Base-by-base conservation (phyloP, 2,888 invertebrate species). In the Cepaea hortensis region DNA sequence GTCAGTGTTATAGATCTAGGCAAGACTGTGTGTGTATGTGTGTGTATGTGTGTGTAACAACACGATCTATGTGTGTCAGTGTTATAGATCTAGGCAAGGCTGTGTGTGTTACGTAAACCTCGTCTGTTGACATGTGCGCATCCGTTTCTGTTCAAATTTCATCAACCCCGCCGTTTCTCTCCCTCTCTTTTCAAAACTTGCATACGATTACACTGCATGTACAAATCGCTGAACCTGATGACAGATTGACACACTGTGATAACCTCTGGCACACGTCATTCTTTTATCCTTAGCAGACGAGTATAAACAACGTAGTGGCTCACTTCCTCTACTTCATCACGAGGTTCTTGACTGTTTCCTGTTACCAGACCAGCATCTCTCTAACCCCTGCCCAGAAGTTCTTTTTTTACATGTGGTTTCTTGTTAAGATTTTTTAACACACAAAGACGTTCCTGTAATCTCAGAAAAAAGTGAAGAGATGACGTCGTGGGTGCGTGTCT, bases 131-230 rank as follows among this genome's bases (percentile, higher is more conserved):
- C 55, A 55, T 55, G 55, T 55, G 55, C 55, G 11, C 55, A 55
- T 55, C 55, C 55, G 55, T 55, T 55, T 55, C 11, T 11, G 6
- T 9, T 55, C 55, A 6, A 9, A 55, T 9, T 55, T 55, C 11
- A 55, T 55, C 55, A 55, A 11, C 55, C 55, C 55, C 55, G 7
- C 7, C 55, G 11, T 6, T 55, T 11, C 7, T 11, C 55, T 55
- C 55, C 55, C 6, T 55, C 55, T 11, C 11, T 11, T 9, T 55
- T 55, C 55, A 55, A 55, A 55, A 6, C 55, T 11, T 55, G 55
- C 11, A 9, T 55, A 11, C 55, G 55, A 11, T 55, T 55, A 55
- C 84, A 89, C 1, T 77, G 77, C n/a, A 89, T 85, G 20, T 90
- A 87, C 81, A 85, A 70, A 50, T 61, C 73, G 70, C 18, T 55